These are phyloP conservation scores for Hirundo rustica DNA, from an alignment of 2,797 vertebrate species.

Conservation along the genomic window DNA sequence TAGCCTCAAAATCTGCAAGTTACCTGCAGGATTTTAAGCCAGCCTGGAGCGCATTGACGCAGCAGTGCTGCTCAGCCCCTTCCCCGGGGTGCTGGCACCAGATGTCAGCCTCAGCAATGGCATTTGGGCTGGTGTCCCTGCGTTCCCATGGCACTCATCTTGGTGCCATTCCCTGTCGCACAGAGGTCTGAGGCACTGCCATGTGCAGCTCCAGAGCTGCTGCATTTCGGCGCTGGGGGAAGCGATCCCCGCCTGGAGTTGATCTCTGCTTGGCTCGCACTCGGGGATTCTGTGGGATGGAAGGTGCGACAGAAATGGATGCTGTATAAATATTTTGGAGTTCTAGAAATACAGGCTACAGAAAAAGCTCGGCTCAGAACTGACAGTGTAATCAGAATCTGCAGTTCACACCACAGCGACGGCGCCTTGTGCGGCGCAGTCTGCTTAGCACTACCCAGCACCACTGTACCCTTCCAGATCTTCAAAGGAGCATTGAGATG, in stretches of 20 bases:
- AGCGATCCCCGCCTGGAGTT: fast-evolving
- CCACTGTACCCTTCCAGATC: background rate
- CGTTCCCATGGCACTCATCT: background rate
- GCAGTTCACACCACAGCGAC: background rate
- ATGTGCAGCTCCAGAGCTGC: background rate
- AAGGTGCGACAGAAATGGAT: background rate
- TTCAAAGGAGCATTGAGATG: background rate
- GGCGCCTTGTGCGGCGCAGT: background rate
- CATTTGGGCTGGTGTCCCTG: background rate
- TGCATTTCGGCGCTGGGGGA: background rate
- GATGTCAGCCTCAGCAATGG: background rate
- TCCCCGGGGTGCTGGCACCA: background rate
- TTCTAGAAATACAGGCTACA: background rate
- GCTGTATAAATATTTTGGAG: slow-evolving; percentile 26
- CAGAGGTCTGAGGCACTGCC: background rate
- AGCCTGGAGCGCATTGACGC: fast-evolving
- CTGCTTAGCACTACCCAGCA: background rate
- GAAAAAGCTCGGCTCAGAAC: background rate
- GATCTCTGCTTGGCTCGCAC: background rate
- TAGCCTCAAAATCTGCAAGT: background rate
- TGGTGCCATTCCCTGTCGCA: background rate
- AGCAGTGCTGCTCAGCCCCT: background rate
- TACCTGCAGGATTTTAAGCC: background rate
- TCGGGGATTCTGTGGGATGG: background rate
- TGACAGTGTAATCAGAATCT: background rate